phyloP scores from a whole-genome alignment of 2,888 invertebrate species.

The Clepsis dumicolana region DNA sequence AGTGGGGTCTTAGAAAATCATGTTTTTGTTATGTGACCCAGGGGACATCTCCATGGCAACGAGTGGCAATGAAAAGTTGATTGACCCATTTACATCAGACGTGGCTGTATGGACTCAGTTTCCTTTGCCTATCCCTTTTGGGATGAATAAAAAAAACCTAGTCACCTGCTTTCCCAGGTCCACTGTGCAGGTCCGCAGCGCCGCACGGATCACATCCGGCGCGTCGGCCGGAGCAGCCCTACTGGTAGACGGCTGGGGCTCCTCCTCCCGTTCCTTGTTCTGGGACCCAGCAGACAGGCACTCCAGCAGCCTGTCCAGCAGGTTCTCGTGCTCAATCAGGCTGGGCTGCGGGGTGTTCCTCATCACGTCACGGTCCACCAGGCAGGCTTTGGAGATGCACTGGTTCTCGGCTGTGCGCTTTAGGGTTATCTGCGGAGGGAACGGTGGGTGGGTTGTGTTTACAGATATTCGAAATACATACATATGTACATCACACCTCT shows the following conservation, averaged over 20 bases:
- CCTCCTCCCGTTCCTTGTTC: conserved; percentile 2
- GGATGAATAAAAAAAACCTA: no score
- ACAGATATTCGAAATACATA: no score
- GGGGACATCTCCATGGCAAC: no score
- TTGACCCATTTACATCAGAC: no score
- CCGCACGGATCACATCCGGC: background rate
- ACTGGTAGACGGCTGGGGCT: conserved; percentile 5
- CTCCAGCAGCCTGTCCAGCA: background rate
- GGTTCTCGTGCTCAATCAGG: background rate
- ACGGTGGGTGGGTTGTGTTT: no score
- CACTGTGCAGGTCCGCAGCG: background rate
- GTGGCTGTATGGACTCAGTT: no score
- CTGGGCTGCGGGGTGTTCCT: background rate
- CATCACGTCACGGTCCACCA: background rate
- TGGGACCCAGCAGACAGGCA: background rate
- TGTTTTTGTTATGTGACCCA: no score
- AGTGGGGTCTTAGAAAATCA: no score
- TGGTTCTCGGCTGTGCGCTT: background rate
- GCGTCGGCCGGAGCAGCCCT: background rate
- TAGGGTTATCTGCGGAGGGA: background rate
- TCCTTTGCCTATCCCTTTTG: no score
- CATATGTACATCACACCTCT: no score
- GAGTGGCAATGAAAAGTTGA: no score
- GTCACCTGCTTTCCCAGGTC: background rate
- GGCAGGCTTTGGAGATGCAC: background rate